Base-by-base conservation (phyloP, 1,140 invertebrate species). In the Drosophila simulans region DNA sequence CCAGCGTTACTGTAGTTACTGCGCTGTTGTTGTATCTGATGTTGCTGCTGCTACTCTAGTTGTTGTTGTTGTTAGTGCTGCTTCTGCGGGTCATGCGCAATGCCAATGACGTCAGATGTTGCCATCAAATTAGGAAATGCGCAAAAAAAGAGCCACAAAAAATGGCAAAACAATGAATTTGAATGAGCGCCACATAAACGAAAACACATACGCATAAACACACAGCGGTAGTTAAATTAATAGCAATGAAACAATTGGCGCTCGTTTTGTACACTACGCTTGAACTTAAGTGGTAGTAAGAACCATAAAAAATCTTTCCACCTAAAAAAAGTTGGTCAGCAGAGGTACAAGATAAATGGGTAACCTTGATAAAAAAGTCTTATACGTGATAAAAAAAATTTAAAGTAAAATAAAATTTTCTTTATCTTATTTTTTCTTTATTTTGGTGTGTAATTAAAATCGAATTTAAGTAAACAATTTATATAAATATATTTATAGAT, bases 121-220 rank as follows among this genome's bases (percentile, higher is more conserved):
- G 64, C 80, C 77, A 83, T 80, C 77, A 77, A 89, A 89, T 89
- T 89, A 74, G 65, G 77, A 84, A 89, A 75, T 84, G 84, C 84
- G 84, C 84, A 89, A 80, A 84, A 52, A 76, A 43, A 62, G 52
- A 22, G 53, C 15, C 55, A 59, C 40, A 72, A 65, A 46, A 57
- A 63, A 35, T 49, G 45, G 45, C 52, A 68, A 51, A 80, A 80
- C 78, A 76, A 80, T 72, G 72, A 80, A 70, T 76, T 76, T 64
- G 22, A 80, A 76, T 69, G 65, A 72, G 68, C 56, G 68, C 59
- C 72, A 68, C 77, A 77, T 69, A 68, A 65, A 55, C 59, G 55
- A 45, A 77, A 27, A 70, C 54, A 77, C 39, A 68, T 55, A 45
- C 60, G 57, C 43, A 46, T 37, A 77, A 42, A 52, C 27, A 13